Conservation (phyloP, 2,113 vertebrate species). For the Oryzias woworae region DNA sequence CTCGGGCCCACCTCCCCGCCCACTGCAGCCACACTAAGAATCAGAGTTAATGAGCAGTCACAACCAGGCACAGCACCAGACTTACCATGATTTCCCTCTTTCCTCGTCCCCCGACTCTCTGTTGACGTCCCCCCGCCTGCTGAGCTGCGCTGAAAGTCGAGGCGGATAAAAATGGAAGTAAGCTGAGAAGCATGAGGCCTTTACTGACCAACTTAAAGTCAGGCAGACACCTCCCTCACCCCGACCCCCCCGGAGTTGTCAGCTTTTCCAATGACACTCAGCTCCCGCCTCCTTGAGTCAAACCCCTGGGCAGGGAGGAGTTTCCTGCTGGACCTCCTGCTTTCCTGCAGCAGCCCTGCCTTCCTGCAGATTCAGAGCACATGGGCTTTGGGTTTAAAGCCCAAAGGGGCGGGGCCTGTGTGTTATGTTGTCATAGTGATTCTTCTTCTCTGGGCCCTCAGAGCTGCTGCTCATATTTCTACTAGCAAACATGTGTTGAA, state of each 20-base stretch:
- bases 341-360: slow-evolving; percentile 67
- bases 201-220: slow-evolving; percentile 76
- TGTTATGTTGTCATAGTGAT: slow-evolving; percentile 50
- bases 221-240: slow-evolving; percentile 61
- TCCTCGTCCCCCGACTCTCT: not conserved
- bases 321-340: slow-evolving; percentile 52
- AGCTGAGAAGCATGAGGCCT: slow-evolving; percentile 72
- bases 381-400: slow-evolving; percentile 67
- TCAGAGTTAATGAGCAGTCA: slow-evolving; percentile 17
- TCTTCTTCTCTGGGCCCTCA: slow-evolving; percentile 13
- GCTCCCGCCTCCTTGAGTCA: slow-evolving; percentile 50
- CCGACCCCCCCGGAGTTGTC: slow-evolving; percentile 61
- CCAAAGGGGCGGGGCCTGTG: slow-evolving; percentile 63
- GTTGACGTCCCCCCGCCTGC: not conserved
- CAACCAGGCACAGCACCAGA: slow-evolving; percentile 20
- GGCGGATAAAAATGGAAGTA: slow-evolving; percentile 55
- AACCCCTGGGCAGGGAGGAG: slow-evolving; percentile 32
- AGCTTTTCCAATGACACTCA: slow-evolving; percentile 88
- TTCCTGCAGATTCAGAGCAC: slow-evolving; percentile 85
- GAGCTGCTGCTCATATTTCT: slow-evolving; percentile 4
- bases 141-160: slow-evolving; percentile 24
- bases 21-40: slow-evolving; percentile 27
- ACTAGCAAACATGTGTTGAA: not conserved
- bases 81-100: slow-evolving; percentile 66
- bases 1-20: slow-evolving; percentile 35